Evolutionary conservation across 2,113 vertebrate species (phyloP), one percentile per base, ranked within the genome.

Genomic region (Mellivora capensis): DNA sequence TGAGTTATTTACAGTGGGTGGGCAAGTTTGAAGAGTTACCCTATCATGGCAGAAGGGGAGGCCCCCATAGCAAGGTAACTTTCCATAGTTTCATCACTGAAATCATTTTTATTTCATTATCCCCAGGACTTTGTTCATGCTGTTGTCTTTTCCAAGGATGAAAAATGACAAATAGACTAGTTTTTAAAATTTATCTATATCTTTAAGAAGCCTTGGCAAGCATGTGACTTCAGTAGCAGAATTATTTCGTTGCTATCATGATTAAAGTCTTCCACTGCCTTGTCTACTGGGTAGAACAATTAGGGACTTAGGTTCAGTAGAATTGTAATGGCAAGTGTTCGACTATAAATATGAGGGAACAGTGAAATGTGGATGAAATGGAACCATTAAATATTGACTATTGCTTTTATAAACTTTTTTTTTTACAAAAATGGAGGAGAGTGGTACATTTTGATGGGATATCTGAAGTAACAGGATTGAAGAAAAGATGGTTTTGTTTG

Each of bases 361-460:
- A 3, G 69, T 54, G 37, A 31, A 83, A 39, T 71, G 37, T 42
- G 61, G 64, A 85, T 47, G 67, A 49, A 74, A 76, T 44, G 13
- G 84, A 82, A 52, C 0, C 11, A 6, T 72, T 83, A 47, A 25
- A 77, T 37, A 64, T 10, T 59, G 59, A 69, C 31, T 15, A 23
- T 52, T 49, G 21, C 57, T 94, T 92, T 77, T 72, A 54, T 81
- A 7, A 86, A 9, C 29, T 67, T 39, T 12, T 54, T 42, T 44
- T 71, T 57, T 27, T 91, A 72, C 8, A 89, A 91, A 97, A 89
- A 61, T 72, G 62, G 89, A 71, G 79, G 49, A 54, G 37, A 74
- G 4, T 7, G 21, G 21, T 82, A 5, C 20, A 47, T 83, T 96
- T 89, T 57, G 11, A 79, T 79, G 47, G 42, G 77, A 61, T 81